A percentile compares a stretch with the other conserved stretches of the same genome.
phyloP scores from a whole-genome alignment of 2,888 invertebrate genomes.

The Drosophila percnosoma region DNA sequence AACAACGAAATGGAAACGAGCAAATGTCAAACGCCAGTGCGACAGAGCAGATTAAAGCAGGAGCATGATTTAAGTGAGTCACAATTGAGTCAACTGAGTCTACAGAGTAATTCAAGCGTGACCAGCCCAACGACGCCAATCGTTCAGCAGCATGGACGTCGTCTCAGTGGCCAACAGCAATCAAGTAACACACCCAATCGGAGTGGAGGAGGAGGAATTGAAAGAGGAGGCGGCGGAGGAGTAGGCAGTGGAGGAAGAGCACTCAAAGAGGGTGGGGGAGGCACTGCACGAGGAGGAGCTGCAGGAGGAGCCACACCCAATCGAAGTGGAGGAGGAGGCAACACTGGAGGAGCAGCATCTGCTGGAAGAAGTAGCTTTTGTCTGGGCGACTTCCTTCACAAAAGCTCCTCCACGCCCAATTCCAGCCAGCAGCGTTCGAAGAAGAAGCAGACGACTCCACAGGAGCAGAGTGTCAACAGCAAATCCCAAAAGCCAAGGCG shows the following conservation, averaged over 20 bases:
- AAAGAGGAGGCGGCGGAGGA: background rate
- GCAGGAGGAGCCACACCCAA: constrained; percentile 58
- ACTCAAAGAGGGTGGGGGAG: background rate
- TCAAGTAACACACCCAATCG: constrained; percentile 65
- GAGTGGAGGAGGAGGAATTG: constrained; percentile 44
- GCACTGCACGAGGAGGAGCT: constrained; percentile 31
- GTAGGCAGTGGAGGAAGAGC: background rate
- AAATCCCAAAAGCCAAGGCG: constrained; percentile 78
- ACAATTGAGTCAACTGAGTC: constrained; percentile 32
- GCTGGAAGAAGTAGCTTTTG: constrained; percentile 67
- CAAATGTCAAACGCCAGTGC: constrained; percentile 65
- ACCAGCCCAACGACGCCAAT: constrained; percentile 48
- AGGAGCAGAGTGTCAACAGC: constrained; percentile 23
- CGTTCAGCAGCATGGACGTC: constrained; percentile 46
- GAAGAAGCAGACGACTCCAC: constrained; percentile 64
- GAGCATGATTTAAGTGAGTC: constrained; percentile 49
- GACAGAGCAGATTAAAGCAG: constrained; percentile 15
- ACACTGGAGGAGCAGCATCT: constrained; percentile 24
- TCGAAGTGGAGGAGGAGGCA: constrained; percentile 16
- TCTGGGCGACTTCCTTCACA: constrained; percentile 82
- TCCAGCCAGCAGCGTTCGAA: constrained; percentile 61
- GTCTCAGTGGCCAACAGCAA: constrained; percentile 38
- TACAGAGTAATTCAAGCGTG: constrained; percentile 40
- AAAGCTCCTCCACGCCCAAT: constrained; percentile 50
- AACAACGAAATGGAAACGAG: constrained; percentile 66